Evolutionary conservation across 2,888 invertebrate genomes (phyloP).

Genomic region (Drosophila greeni): DNA sequence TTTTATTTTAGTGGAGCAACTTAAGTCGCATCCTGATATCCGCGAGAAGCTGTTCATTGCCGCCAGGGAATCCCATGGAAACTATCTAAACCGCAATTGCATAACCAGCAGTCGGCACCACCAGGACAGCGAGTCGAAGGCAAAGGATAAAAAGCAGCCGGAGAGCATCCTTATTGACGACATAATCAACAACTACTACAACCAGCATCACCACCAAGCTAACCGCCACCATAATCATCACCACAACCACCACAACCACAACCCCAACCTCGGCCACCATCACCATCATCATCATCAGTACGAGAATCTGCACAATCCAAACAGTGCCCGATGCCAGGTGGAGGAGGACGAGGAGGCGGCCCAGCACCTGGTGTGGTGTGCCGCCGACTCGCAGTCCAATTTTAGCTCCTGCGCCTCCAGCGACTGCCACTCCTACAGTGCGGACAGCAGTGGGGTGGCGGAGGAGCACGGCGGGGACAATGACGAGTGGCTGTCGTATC

Average conservation of each 20-base stretch:
- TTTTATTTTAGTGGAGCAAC: constrained; percentile 84
- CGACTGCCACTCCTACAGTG: constrained; percentile 77
- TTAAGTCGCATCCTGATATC: constrained; percentile 84
- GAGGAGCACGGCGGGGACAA: constrained; percentile 19
- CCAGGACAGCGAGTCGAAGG: constrained; percentile 13
- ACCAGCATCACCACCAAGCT: constrained; percentile 53
- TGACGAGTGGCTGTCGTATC: constrained; percentile 84
- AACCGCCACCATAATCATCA: constrained; percentile 49
- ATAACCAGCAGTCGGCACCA: constrained; percentile 42
- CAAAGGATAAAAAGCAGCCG: constrained; percentile 54
- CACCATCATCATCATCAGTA: constrained; percentile 41
- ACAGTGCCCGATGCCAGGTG: constrained; percentile 50
- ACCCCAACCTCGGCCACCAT: too few relatives aligned
- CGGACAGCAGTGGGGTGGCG: constrained; percentile 42
- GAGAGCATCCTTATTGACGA: constrained; percentile 74
- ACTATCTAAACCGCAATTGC: constrained; percentile 75
- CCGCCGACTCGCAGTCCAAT: constrained; percentile 83
- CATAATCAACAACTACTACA: constrained; percentile 74
- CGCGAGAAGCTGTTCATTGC: constrained; percentile 84
- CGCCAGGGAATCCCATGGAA: constrained; percentile 82
- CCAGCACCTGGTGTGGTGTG: constrained; percentile 83
- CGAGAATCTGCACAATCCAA: constrained; percentile 58
- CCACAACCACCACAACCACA: constrained; percentile 12
- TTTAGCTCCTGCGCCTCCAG: constrained; percentile 82
- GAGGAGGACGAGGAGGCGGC: constrained; percentile 77